phyloP scores from a whole-genome alignment of 2,888 invertebrate genomes.

The Spicauda simplicius region DNA sequence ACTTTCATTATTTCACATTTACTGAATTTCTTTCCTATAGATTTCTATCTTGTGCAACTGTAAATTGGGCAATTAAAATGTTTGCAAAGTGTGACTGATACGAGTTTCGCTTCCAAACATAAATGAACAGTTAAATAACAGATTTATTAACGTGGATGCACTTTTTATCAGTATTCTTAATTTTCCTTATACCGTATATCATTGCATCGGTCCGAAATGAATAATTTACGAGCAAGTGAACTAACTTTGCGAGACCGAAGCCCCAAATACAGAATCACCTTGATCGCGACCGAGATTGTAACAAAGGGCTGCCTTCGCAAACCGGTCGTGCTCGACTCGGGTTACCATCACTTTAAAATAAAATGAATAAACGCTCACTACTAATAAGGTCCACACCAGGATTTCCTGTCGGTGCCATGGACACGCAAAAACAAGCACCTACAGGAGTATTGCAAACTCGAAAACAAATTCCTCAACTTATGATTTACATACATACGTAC shows the following conservation, averaged over 20 bases:
- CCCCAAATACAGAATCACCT: slow-evolving; percentile 50
- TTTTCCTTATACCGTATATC: slow-evolving; percentile 2
- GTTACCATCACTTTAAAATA: slow-evolving; percentile 20
- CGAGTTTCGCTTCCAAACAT: too few relatives aligned
- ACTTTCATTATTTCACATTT: too few relatives aligned
- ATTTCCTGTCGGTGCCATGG: too few relatives aligned
- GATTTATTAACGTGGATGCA: not conserved
- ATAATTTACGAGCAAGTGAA: slow-evolving; percentile 29
- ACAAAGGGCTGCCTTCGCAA: slow-evolving; percentile 53
- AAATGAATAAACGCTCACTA: not conserved
- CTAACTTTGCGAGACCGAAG: slow-evolving; percentile 34
- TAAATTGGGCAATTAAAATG: too few relatives aligned
- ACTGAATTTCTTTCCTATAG: too few relatives aligned
- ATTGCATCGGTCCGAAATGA: slow-evolving; percentile 21
- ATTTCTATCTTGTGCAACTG: too few relatives aligned
- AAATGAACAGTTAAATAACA: too few relatives aligned
- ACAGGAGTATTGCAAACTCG: too few relatives aligned
- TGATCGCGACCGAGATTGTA: slow-evolving; percentile 52
- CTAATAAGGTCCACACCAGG: not conserved
- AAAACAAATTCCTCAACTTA: too few relatives aligned
- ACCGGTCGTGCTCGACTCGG: slow-evolving; percentile 56
- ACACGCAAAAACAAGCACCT: too few relatives aligned
- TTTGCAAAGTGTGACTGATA: too few relatives aligned
- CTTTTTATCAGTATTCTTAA: not conserved
- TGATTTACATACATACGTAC: too few relatives aligned